Conservation (phyloP, 2,797 vertebrate species). For the Sparidentex hasta region DNA sequence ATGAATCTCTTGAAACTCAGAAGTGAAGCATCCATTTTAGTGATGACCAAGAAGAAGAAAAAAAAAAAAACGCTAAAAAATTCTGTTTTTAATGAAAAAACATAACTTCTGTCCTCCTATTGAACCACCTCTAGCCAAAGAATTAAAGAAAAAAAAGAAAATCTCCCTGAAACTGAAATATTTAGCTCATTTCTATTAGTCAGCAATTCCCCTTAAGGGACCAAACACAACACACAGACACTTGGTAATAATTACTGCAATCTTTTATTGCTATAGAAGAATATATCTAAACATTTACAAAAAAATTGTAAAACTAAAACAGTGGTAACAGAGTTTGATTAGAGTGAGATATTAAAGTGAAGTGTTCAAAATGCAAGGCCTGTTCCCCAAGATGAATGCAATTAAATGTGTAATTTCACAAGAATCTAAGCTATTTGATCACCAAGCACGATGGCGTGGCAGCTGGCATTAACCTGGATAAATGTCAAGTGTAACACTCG, state of each 20-base stretch:
- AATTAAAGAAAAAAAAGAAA: not conserved
- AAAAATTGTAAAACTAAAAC: constrained; percentile 29
- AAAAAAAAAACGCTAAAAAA: not conserved
- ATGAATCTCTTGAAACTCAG: not conserved
- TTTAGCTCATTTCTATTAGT: constrained; percentile 38
- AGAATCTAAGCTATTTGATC: constrained; percentile 22
- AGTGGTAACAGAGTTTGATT: constrained; percentile 32
- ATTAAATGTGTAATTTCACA: constrained; percentile 4
- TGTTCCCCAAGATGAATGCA: constrained; percentile 2
- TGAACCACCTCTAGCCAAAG: constrained; percentile 14
- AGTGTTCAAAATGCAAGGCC: constrained; percentile 7
- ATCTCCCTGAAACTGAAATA: constrained; percentile 1
- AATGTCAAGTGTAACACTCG: constrained; percentile 39
- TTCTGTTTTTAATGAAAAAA: constrained; percentile 6
- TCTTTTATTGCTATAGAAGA: constrained; percentile 53
- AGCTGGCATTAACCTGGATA: constrained; percentile 27
- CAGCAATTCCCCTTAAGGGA: constrained; percentile 17
- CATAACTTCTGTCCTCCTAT: not conserved
- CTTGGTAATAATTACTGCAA: constrained; percentile 27
- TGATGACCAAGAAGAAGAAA: not conserved
- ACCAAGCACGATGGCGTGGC: constrained; percentile 7
- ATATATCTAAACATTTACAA: constrained; percentile 39
- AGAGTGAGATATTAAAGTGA: constrained; percentile 10
- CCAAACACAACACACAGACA: constrained; percentile 14
- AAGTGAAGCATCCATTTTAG: constrained; percentile 5